Percentiles rank a stretch among this genome's conserved stretches.
Conservation (phyloP, 1,140 invertebrate species). For the Drosophila bifasciata region DNA sequence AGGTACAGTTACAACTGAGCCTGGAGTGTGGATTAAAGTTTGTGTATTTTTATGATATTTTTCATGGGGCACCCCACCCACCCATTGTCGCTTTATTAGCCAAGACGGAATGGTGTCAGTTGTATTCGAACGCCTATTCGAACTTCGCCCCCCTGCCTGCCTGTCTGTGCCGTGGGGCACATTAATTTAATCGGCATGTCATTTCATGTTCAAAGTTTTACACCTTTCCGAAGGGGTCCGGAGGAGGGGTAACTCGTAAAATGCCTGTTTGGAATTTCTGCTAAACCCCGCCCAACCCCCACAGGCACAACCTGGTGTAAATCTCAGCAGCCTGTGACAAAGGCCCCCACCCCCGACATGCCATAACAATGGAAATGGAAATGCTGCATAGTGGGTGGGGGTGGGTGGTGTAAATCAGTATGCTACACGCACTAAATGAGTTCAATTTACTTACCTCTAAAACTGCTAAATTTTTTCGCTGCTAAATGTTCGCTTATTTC, state of each 20-base stretch:
- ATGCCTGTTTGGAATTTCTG: constrained; percentile 31
- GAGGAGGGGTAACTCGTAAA: constrained; percentile 33
- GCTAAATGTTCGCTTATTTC: too few species aligned
- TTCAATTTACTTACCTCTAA: too few species aligned
- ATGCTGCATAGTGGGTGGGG: background rate
- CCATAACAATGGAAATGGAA: constrained; percentile 24
- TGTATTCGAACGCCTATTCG: constrained; percentile 1
- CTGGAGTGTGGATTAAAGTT: constrained; percentile 17
- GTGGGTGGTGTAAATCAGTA: background rate
- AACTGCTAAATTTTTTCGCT: too few species aligned
- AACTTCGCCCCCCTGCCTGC: too few species aligned
- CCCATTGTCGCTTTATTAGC: constrained; percentile 39
- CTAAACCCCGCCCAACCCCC: too few species aligned
- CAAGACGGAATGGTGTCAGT: constrained; percentile 24
- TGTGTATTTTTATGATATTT: constrained; percentile 19
- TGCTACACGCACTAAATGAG: too few species aligned
- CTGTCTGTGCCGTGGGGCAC: constrained; percentile 11
- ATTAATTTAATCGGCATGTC: constrained; percentile 61
- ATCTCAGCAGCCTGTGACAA: constrained; percentile 14
- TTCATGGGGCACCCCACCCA: constrained; percentile 17
- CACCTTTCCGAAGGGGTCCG: constrained; percentile 36
- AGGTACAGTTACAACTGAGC: background rate
- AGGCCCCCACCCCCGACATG: too few species aligned
- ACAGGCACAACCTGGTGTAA: constrained; percentile 1
- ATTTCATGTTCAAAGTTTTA: constrained; percentile 60